A percentile compares a stretch with the other conserved stretches of the same genome.
Evolutionary conservation across 1,140 invertebrate genomes (phyloP).

Genomic region (Nomia melanderi): DNA sequence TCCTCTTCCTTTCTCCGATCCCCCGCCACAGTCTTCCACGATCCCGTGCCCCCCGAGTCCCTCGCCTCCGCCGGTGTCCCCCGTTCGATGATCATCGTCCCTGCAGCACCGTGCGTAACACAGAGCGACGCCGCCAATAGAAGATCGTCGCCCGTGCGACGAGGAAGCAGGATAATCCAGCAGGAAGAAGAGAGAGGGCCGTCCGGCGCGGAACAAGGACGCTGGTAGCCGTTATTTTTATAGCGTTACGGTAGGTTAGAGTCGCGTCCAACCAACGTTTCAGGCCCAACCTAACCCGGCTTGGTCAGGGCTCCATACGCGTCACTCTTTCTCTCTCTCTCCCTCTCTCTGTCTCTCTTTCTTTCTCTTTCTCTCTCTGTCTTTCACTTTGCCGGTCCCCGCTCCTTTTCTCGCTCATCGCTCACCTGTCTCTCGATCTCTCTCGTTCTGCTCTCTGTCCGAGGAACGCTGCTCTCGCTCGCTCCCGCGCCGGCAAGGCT

Average conservation of each 20-base stretch:
- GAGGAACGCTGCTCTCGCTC: slow-evolving; percentile 42
- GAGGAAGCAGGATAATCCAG: slow-evolving; percentile 52
- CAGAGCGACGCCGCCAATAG: slow-evolving; percentile 53
- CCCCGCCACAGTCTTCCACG: not conserved
- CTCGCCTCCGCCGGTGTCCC: not conserved
- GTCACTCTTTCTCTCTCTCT: slow-evolving; percentile 37
- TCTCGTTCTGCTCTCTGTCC: slow-evolving; percentile 16
- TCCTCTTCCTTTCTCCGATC: not conserved
- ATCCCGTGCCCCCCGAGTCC: not conserved
- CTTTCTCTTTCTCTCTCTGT: slow-evolving; percentile 17
- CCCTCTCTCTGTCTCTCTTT: slow-evolving; percentile 28
- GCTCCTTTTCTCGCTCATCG: slow-evolving; percentile 46
- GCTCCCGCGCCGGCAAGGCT: slow-evolving; percentile 55
- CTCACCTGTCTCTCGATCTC: slow-evolving; percentile 31
- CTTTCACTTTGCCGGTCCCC: too few relatives aligned
- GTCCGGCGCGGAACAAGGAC: slow-evolving; percentile 49
- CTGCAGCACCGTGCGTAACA: slow-evolving; percentile 40
- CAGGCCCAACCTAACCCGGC: slow-evolving; percentile 66
- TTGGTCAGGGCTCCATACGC: slow-evolving; percentile 61
- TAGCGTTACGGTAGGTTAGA: slow-evolving; percentile 79
- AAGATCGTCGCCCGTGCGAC: slow-evolving; percentile 59
- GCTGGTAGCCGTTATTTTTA: slow-evolving; percentile 76
- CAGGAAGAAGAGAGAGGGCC: slow-evolving; percentile 52
- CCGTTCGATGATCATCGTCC: slow-evolving; percentile 43
- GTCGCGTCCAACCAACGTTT: slow-evolving; percentile 71